Conservation (phyloP, 2,888 invertebrate genomes). For the Coleophora deauratella region DNA sequence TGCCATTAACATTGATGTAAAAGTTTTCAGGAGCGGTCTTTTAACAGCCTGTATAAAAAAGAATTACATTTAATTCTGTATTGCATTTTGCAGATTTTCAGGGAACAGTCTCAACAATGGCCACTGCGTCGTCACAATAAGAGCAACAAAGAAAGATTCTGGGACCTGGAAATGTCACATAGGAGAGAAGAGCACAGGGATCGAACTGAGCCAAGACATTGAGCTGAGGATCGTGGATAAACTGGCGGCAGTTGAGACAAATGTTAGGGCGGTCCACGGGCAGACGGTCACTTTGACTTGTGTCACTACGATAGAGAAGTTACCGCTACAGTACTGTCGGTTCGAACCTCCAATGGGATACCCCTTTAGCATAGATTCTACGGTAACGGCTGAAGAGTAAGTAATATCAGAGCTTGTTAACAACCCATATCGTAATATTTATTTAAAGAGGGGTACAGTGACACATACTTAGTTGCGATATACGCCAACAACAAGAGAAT, state of each 20-base stretch:
- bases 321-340: conserved; percentile 60
- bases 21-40: too few species aligned
- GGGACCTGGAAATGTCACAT: conserved; percentile 68
- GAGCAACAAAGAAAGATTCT: conserved; percentile 34
- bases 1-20: too few species aligned
- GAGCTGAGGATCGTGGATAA: conserved; percentile 44
- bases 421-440: too few species aligned
- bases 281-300: conserved; percentile 50
- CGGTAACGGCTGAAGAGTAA: conserved; percentile 45
- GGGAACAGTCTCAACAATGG: conserved; percentile 44
- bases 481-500: too few species aligned
- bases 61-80: too few species aligned
- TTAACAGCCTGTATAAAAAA: too few species aligned
- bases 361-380: conserved; percentile 59
- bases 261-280: conserved; percentile 36
- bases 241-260: conserved; percentile 44
- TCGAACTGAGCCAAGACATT: conserved; percentile 44
- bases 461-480: too few species aligned
- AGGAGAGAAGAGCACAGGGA: conserved; percentile 37
- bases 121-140: conserved; percentile 47
- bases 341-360: conserved; percentile 58
- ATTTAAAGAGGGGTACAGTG: too few species aligned
- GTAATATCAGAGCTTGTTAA: too few species aligned
- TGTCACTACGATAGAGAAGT: conserved; percentile 40
- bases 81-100: conserved; percentile 54